Percentiles rank a stretch among this genome's conserved stretches.
Evolutionary conservation across 2,113 vertebrate genomes (phyloP).

Genomic region (Tinamus guttatus): DNA sequence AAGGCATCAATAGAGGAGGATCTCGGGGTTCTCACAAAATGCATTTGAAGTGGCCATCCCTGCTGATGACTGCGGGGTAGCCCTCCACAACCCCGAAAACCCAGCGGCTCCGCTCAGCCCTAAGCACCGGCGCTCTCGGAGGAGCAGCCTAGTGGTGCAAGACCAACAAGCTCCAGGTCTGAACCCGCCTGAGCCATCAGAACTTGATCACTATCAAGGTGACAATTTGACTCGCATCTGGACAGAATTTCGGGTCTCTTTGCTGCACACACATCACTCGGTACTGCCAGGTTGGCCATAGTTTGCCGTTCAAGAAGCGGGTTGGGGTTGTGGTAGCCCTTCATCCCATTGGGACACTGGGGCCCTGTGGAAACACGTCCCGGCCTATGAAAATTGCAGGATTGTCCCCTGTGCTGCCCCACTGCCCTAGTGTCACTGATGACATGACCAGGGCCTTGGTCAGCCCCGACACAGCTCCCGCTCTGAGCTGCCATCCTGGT

Average conservation of each 20-base stretch:
- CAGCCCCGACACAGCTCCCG: not conserved
- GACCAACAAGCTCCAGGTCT: not conserved
- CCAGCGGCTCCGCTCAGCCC: not conserved
- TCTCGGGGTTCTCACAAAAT: conserved; percentile 3
- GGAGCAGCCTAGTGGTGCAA: not conserved
- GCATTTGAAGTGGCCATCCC: not conserved
- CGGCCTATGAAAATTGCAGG: not conserved
- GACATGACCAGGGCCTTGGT: accelerated
- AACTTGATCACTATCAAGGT: not conserved
- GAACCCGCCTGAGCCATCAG: not conserved
- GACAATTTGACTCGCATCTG: conserved; percentile 11
- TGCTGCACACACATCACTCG: not conserved
- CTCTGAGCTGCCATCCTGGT: not conserved
- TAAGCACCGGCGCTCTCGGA: not conserved
- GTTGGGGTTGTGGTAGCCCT: not conserved
- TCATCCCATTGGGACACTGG: not conserved
- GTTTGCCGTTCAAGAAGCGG: not conserved
- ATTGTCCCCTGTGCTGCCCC: not conserved
- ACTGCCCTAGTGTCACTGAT: not conserved
- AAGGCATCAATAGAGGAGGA: conserved; percentile 1
- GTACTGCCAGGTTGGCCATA: not conserved
- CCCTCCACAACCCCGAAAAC: not conserved
- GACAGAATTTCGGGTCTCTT: not conserved
- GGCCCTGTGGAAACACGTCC: not conserved
- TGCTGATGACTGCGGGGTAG: not conserved